These are phyloP conservation scores for Campoplex capitator DNA, from an alignment of 2,888 invertebrate genomes.

Conservation along the genomic window DNA sequence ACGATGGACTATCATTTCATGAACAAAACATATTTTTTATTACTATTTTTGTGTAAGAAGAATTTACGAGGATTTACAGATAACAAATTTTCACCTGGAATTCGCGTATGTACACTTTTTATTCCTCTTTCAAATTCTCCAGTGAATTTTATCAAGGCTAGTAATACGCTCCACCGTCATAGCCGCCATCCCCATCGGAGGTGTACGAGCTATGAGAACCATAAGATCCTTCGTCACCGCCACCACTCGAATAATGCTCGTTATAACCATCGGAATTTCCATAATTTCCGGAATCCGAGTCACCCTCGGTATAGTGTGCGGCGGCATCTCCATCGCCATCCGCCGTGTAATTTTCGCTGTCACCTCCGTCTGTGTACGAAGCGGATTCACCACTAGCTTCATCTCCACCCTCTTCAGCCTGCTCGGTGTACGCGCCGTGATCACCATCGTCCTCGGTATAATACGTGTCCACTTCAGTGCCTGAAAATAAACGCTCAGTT, in stretches of 20 bases:
- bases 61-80: neutral
- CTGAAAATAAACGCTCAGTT: conserved; percentile 68
- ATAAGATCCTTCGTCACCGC: conserved; percentile 75
- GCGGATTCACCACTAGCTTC: conserved; percentile 71
- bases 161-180: conserved; percentile 71
- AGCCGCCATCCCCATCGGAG: conserved; percentile 70
- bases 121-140: neutral
- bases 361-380: conserved; percentile 67
- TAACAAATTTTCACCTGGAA: neutral
- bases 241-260: conserved; percentile 76
- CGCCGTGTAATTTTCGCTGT: conserved; percentile 75
- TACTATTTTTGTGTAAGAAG: neutral
- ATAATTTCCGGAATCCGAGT: conserved; percentile 75
- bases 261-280: conserved; percentile 73
- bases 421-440: conserved; percentile 71
- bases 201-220: conserved; percentile 75
- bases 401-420: conserved; percentile 66
- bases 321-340: conserved; percentile 73
- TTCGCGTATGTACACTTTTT: conserved; percentile 29
- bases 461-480: conserved; percentile 77
- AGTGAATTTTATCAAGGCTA: conserved; percentile 7
- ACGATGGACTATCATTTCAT: neutral
- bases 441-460: conserved; percentile 74
- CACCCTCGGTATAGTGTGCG: conserved; percentile 72
- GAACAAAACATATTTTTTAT: conserved; percentile 22